A percentile compares a stretch with the other conserved stretches of the same genome.
phyloP scores from a whole-genome alignment of 2,113 vertebrate genomes.

The Scortum barcoo region DNA sequence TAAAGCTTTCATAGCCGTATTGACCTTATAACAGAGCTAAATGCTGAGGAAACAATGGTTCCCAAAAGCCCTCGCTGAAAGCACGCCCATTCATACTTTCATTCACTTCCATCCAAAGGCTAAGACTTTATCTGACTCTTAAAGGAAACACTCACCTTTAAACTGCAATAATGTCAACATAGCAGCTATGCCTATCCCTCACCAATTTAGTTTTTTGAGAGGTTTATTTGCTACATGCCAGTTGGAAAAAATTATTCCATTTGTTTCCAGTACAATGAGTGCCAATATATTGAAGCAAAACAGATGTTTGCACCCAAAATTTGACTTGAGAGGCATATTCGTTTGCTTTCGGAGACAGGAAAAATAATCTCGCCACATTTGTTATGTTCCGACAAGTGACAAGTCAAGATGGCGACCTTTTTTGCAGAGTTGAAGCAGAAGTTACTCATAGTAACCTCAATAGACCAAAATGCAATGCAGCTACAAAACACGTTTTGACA shows the following conservation, averaged over 20 bases:
- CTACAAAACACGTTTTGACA: background rate
- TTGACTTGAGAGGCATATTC: background rate
- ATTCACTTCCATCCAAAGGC: constrained; percentile 31
- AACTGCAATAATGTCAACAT: background rate
- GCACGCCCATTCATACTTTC: constrained; percentile 33
- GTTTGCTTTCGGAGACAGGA: background rate
- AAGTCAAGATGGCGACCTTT: background rate
- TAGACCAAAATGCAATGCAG: too few relatives aligned
- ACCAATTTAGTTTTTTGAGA: background rate
- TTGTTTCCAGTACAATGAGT: background rate
- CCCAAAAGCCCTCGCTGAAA: constrained; percentile 55
- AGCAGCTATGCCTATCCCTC: constrained; percentile 2
- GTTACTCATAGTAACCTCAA: background rate
- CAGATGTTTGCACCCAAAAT: background rate
- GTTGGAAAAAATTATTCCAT: background rate
- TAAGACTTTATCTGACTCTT: constrained; percentile 15
- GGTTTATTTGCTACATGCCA: background rate
- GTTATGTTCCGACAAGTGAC: background rate
- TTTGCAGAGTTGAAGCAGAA: background rate
- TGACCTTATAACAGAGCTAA: constrained; percentile 65
- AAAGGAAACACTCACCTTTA: constrained; percentile 16
- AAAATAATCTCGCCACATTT: background rate
- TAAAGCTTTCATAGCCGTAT: constrained; percentile 61
- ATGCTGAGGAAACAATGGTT: constrained; percentile 49
- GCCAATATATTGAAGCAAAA: background rate